These are phyloP conservation scores for Eilema depressum DNA, from an alignment of 2,888 invertebrate species.

Conservation along the genomic window DNA sequence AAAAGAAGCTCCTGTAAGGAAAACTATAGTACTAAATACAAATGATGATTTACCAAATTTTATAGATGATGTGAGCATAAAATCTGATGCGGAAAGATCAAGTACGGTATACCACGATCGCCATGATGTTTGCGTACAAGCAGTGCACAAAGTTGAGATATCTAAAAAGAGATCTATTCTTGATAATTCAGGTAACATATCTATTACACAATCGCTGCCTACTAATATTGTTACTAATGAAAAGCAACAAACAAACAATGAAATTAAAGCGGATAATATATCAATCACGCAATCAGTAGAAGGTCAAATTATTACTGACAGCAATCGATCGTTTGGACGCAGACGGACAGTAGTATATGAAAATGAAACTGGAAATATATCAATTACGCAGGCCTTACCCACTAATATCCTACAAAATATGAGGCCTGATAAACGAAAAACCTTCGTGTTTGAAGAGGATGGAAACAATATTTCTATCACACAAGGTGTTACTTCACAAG, in stretches of 20 bases:
- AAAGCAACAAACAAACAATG: slow-evolving; percentile 26
- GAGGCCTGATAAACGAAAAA: slow-evolving; percentile 28
- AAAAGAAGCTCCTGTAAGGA: slow-evolving; percentile 56
- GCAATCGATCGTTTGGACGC: slow-evolving; percentile 18
- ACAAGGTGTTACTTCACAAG: slow-evolving; percentile 16
- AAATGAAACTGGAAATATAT: slow-evolving; percentile 44
- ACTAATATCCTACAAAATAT: slow-evolving; percentile 35
- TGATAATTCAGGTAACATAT: slow-evolving; percentile 51
- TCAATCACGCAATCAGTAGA: slow-evolving; percentile 55
- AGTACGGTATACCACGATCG: background rate
- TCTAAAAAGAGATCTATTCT: slow-evolving; percentile 44
- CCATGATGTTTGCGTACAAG: slow-evolving; percentile 13
- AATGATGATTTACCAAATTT: slow-evolving; percentile 77
- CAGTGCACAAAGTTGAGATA: slow-evolving; percentile 27
- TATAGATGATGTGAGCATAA: slow-evolving; percentile 45
- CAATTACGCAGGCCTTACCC: slow-evolving; percentile 50
- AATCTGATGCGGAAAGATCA: slow-evolving; percentile 31
- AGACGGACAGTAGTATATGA: slow-evolving; percentile 46
- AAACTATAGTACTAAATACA: slow-evolving; percentile 69
- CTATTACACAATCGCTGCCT: slow-evolving; percentile 55
- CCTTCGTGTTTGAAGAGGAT: slow-evolving; percentile 39
- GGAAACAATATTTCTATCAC: slow-evolving; percentile 49
- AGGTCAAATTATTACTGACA: slow-evolving; percentile 15
- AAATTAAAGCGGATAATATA: slow-evolving; percentile 26
- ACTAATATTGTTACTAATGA: slow-evolving; percentile 7